Evolutionary conservation across 2,888 invertebrate genomes (phyloP).

Genomic region (Pachydiplax longipennis): DNA sequence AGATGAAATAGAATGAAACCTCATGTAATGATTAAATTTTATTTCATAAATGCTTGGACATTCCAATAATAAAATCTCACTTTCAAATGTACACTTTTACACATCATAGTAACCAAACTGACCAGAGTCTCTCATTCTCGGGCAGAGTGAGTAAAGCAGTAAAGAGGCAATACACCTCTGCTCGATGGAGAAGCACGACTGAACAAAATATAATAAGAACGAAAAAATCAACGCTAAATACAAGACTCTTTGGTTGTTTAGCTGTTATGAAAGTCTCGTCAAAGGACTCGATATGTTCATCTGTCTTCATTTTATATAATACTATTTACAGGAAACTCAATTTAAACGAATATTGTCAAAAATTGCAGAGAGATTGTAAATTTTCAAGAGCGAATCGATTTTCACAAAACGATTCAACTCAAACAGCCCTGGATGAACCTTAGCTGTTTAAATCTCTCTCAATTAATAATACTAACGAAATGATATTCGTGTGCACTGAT

Average conservation of each 20-base stretch:
- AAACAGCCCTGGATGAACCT: too few relatives aligned
- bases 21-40: background rate
- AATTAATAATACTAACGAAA: background rate
- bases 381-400: too few relatives aligned
- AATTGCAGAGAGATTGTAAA: background rate
- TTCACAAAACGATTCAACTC: background rate
- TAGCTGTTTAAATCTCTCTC: background rate
- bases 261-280: conserved; percentile 44
- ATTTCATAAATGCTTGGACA: conserved; percentile 18
- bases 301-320: background rate
- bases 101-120: conserved; percentile 39
- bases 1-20: background rate
- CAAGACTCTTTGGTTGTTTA: conserved; percentile 42
- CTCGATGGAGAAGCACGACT: conserved; percentile 6
- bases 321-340: conserved; percentile 6
- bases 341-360: background rate
- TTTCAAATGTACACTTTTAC: conserved; percentile 29
- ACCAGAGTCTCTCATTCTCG: conserved; percentile 19
- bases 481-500: background rate
- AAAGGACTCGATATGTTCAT: conserved; percentile 31
- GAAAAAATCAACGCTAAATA: conserved; percentile 42
- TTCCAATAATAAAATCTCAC: conserved; percentile 27
- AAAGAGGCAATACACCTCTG: background rate
- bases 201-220: conserved; percentile 27
- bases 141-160: background rate